phyloP scores from a whole-genome alignment of 2,888 invertebrate genomes.

The Bhutanitis thaidina region DNA sequence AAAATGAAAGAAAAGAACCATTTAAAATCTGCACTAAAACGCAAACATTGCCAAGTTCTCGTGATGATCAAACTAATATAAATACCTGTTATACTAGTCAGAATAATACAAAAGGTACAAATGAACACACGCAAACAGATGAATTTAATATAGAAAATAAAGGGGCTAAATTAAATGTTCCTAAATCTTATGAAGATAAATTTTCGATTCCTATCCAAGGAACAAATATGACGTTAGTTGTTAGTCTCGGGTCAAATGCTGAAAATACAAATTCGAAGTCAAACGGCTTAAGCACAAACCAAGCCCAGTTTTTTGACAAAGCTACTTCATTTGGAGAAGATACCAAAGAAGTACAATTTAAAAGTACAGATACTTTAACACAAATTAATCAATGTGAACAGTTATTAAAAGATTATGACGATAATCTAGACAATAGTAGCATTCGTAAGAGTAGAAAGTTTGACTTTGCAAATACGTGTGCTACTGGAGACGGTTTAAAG shows the following conservation, averaged over 20 bases:
- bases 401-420: not conserved
- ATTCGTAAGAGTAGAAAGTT: slow-evolving; percentile 2
- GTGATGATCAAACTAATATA: slow-evolving; percentile 2
- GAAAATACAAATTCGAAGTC: not conserved
- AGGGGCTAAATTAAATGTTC: slow-evolving; percentile 9
- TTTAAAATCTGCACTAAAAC: not conserved
- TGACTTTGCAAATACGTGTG: slow-evolving; percentile 24
- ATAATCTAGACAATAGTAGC: slow-evolving; percentile 16
- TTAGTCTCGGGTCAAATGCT: slow-evolving; percentile 32
- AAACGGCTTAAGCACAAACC: not conserved
- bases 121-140: not conserved
- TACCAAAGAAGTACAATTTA: slow-evolving; percentile 50
- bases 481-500: slow-evolving; percentile 20
- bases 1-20: not conserved
- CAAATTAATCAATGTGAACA: slow-evolving; percentile 17
- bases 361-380: slow-evolving; percentile 29
- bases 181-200: slow-evolving; percentile 35
- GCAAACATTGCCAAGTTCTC: not conserved
- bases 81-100: not conserved
- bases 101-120: not conserved
- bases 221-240: slow-evolving; percentile 66
- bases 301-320: slow-evolving; percentile 32
- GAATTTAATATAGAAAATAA: slow-evolving; percentile 8
- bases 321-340: slow-evolving; percentile 39
- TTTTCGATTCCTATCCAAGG: slow-evolving; percentile 62